phyloP scores from a whole-genome alignment of 2,888 invertebrate species.

The Exephanes ischioxanthus region DNA sequence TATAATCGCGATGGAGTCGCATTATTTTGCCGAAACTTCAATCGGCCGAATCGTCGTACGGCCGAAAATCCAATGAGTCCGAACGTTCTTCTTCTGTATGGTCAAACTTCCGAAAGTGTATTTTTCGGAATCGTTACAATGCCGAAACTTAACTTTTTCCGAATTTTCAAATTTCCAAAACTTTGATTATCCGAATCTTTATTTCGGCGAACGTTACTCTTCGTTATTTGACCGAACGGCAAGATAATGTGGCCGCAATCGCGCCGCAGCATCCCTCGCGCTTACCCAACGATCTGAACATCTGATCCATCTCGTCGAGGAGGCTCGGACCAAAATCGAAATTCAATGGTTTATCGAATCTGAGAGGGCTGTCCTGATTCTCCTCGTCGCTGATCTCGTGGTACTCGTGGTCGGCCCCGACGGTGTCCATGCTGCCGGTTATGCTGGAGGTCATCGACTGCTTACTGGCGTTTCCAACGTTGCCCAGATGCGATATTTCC shows the following conservation, averaged over 20 bases:
- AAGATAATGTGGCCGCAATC: too few species aligned
- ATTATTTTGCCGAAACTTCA: too few species aligned
- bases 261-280: background rate
- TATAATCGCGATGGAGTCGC: background rate
- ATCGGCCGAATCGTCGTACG: too few species aligned
- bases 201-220: too few species aligned
- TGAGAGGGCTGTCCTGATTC: slow-evolving; percentile 85
- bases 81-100: too few species aligned
- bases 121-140: too few species aligned
- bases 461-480: slow-evolving; percentile 73
- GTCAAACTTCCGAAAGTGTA: too few species aligned
- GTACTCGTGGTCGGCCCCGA: slow-evolving; percentile 88
- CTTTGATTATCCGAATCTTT: too few species aligned
- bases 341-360: slow-evolving; percentile 85
- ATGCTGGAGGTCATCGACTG: slow-evolving; percentile 77
- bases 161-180: too few species aligned
- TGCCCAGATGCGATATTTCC: slow-evolving; percentile 79
- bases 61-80: too few species aligned
- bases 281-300: slow-evolving; percentile 88
- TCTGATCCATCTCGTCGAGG: slow-evolving; percentile 95
- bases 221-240: too few species aligned
- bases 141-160: too few species aligned
- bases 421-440: slow-evolving; percentile 74
- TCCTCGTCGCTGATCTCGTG: slow-evolving; percentile 95
- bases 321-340: slow-evolving; percentile 95